Evolutionary conservation across 2,113 vertebrate genomes (phyloP), one percentile per base, ranked within the genome.

Genomic region (Alouatta palliata): DNA sequence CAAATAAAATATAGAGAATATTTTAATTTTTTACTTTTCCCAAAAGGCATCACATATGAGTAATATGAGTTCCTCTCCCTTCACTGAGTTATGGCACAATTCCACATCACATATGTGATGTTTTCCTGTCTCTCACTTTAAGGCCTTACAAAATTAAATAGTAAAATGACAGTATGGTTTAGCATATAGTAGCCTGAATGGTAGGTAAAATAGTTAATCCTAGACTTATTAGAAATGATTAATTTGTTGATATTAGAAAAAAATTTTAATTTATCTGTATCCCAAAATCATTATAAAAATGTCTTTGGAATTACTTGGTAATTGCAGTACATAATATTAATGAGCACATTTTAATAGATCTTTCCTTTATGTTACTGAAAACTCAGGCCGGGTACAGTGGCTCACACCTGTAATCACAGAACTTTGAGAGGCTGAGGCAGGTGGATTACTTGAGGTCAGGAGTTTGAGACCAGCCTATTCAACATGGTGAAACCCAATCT

Each of bases 231-330:
- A 70, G 21, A 76, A 83, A 71, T 71, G 25, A 95, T 45, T 75
- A 64, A 76, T 71, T 97, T 93, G 40, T 86, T 61, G 30, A 27
- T 91, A 70, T 61, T 91, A 77, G 45, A 68, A 58, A 77, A n/a
- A 54, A 9, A 14, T 54, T 61, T 93, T 87, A 52, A 71, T 16
- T 49, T 25, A 25, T 81, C 23, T 68, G 20, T 81, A 52, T 27
- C 56, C 86, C 30, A 84, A 81, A 84, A 35, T 86, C 30, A 84
- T 80, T 71, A 70, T n/a, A 16, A 56, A 81, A 58, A 58, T 88
- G 25, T 64, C 43, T 19, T 93, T 70, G 23, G 14, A 91, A 88
- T n/a, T 80, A 52, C 12, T 49, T 30, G 64, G 32, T 94, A 11
- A 43, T 94, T 75, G 47, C 32, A 25, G 49, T n/a, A 12, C 32